Evolutionary conservation across 2,797 vertebrate species (phyloP).

Genomic region (Salmo trutta): DNA sequence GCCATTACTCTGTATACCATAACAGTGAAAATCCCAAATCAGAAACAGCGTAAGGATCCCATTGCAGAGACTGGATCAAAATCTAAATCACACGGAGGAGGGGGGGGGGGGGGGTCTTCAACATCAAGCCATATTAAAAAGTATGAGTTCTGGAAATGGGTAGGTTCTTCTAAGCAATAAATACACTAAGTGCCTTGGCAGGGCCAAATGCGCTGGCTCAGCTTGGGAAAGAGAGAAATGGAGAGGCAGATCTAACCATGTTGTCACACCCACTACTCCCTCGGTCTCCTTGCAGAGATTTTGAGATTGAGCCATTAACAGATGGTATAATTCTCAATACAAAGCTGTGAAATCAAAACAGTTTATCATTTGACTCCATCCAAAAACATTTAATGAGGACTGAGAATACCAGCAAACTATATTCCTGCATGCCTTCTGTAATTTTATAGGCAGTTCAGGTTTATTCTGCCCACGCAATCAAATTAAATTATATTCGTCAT

Average conservation of each 20-base stretch:
- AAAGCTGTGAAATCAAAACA: constrained; percentile 16
- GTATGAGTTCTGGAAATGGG: constrained; percentile 18
- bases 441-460: constrained; percentile 7
- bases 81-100: neutral
- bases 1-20: neutral
- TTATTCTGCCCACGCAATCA: constrained; percentile 12
- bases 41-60: neutral
- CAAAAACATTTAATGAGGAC: constrained; percentile 39
- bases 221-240: constrained; percentile 14
- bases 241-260: constrained; percentile 20
- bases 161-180: neutral
- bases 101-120: constrained; percentile 4
- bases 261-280: constrained; percentile 22
- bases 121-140: constrained; percentile 8
- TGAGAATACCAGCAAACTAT: constrained; percentile 17
- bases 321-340: constrained; percentile 16
- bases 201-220: constrained; percentile 9
- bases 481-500: no score
- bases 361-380: constrained; percentile 20
- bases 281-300: constrained; percentile 8
- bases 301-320: constrained; percentile 34
- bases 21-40: neutral
- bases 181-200: constrained; percentile 29
- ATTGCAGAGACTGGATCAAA: neutral
- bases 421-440: constrained; percentile 12